A percentile compares a stretch with the other conserved stretches of the same genome.
These are phyloP conservation scores for Streptopelia turtur DNA, from an alignment of 2,797 vertebrate genomes.

Conservation along the genomic window DNA sequence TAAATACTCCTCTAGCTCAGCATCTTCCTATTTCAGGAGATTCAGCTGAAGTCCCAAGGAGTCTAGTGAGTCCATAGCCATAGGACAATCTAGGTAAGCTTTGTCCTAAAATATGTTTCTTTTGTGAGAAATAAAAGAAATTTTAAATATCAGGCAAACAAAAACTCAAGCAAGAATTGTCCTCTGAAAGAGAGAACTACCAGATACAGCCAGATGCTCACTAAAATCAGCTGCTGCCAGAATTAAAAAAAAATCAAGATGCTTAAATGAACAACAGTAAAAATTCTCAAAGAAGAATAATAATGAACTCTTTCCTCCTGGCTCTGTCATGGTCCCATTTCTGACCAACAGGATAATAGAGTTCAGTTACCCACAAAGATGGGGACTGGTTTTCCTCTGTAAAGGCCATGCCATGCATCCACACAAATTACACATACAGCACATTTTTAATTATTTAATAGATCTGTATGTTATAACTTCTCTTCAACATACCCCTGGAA, in stretches of 20 bases:
- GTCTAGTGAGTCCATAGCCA: neutral
- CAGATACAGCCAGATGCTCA: neutral
- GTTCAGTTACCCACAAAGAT: neutral
- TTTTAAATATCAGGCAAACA: neutral
- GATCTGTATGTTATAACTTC: neutral
- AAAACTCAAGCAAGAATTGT: neutral
- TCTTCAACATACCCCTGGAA: neutral
- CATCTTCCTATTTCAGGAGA: neutral
- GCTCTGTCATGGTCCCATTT: neutral
- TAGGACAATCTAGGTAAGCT: neutral
- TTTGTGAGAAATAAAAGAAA: neutral
- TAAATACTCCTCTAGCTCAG: neutral
- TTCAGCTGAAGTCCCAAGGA: neutral
- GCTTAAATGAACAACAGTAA: neutral
- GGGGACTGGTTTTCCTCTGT: neutral
- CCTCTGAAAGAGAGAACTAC: neutral
- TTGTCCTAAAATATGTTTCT: neutral
- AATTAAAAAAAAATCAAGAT: neutral
- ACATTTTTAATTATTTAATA: neutral
- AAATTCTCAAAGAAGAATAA: neutral
- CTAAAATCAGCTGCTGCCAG: neutral
- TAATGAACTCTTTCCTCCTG: neutral
- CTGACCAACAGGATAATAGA: neutral
- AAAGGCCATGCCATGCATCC: neutral
- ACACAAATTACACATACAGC: neutral